Evolutionary conservation across 1,140 invertebrate species (phyloP).

Genomic region (Saccostrea glomerata): DNA sequence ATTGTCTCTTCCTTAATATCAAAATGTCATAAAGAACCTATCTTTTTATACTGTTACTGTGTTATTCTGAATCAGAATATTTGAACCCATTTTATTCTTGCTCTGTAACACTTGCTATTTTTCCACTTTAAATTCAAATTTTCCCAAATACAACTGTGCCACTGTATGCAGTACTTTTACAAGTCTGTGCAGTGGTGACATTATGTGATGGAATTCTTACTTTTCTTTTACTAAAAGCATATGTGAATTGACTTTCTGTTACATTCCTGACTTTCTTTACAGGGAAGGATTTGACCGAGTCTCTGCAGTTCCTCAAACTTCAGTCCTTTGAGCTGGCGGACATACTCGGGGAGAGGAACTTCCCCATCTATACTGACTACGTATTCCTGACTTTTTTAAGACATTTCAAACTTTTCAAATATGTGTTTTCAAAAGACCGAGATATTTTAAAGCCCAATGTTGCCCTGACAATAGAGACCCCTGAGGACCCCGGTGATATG

Average conservation of each 20-base stretch:
- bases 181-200: too few species aligned
- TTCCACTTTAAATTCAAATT: too few species aligned
- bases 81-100: too few species aligned
- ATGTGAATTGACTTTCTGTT: too few species aligned
- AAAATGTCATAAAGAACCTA: too few species aligned
- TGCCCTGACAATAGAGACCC: constrained; percentile 54
- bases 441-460: constrained; percentile 61
- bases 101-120: too few species aligned
- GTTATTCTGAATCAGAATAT: too few species aligned
- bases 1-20: too few species aligned
- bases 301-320: constrained; percentile 61
- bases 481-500: constrained; percentile 55
- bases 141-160: too few species aligned
- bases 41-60: too few species aligned
- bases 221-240: too few species aligned
- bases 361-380: constrained; percentile 70
- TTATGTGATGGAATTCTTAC: too few species aligned
- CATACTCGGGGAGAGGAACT: constrained; percentile 64
- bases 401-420: constrained; percentile 74
- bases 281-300: constrained; percentile 64
- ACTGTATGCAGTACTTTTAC: not conserved
- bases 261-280: constrained; percentile 49
- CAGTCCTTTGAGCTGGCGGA: constrained; percentile 52
- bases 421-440: constrained; percentile 65
- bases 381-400: constrained; percentile 70